Evolutionary conservation across 2,113 vertebrate species (phyloP), one percentile per base, ranked within the genome.

Genomic region (Pseudopipra pipra): DNA sequence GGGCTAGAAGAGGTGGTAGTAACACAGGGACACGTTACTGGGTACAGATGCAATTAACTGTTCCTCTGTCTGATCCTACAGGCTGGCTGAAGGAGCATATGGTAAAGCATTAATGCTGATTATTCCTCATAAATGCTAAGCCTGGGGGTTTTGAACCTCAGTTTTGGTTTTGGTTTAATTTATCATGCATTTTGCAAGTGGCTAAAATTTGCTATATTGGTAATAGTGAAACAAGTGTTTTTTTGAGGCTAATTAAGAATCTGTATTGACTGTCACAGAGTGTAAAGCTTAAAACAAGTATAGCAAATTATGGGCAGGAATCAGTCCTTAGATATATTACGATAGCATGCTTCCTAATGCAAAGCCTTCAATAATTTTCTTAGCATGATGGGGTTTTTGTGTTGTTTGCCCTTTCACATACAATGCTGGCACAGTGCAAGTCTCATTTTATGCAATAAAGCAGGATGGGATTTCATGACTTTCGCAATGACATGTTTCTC

Each of bases 401-500:
- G 39, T 77, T 78, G 27, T 63, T 55, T 88, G 59, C 49, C 44
- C 55, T 74, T 89, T 78, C 77, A 63, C 37, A 65, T 21, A 78
- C 35, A 63, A 43, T 17, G 30, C 27, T 0, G 0, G 47, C 23
- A 39, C 7, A 8, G 15, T 19, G 11, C 86, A 63, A 24, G 44
- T 52, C 72, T 73, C 63, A 46, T 73, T 88, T 76, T 71, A 52
- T 67, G 72, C 68, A 28, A 28, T 39, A 80, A 59, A 74, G 46
- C 33, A 71, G 75, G 35, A 28, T 17, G 23, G 23, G 59, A 63
- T 41, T 77, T 62, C 49, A 65, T 84, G 35, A 88, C 88, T 96
- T 85, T 75, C n/a, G 25, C 46, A 90, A 88, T 56, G 58, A 87
- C 72, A 63, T 30, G 28, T 65, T 84, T 90, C 72, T 90, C 80